Conservation (phyloP, 2,888 invertebrate species). For the Eudasyphora cyanicolor region DNA sequence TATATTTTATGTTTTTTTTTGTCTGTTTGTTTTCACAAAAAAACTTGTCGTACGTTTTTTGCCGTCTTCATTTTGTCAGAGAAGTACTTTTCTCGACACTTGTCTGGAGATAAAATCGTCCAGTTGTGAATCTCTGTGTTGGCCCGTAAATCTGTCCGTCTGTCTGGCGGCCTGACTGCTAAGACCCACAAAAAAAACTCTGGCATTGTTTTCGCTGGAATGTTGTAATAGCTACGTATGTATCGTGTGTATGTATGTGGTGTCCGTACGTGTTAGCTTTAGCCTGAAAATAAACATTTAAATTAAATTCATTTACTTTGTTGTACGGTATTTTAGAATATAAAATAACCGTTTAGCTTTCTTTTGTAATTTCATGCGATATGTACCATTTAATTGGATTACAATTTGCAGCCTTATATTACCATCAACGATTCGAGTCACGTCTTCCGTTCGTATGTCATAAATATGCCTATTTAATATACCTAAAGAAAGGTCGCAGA, state of each 20-base stretch:
- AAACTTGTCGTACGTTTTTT: not conserved
- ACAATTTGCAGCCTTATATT: not conserved
- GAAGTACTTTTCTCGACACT: constrained; percentile 6
- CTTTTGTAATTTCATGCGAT: not conserved
- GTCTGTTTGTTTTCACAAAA: not conserved
- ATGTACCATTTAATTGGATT: not conserved
- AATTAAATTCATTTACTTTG: not conserved
- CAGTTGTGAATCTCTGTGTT: not conserved
- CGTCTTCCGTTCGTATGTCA: too few relatives aligned
- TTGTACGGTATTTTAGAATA: not conserved
- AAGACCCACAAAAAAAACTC: not conserved
- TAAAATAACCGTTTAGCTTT: not conserved
- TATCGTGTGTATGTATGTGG: too few relatives aligned
- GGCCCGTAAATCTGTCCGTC: not conserved
- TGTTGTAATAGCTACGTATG: not conserved
- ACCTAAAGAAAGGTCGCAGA: too few relatives aligned
- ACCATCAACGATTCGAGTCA: too few relatives aligned
- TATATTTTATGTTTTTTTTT: not conserved
- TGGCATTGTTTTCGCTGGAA: constrained; percentile 6
- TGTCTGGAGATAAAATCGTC: not conserved
- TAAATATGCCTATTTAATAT: too few relatives aligned
- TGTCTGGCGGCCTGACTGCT: not conserved
- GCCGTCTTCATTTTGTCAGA: not conserved
- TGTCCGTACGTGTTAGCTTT: too few relatives aligned
- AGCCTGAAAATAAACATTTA: not conserved